Evolutionary conservation across 2,113 vertebrate genomes (phyloP).

Genomic region (Brachyhypopomus gauderio): DNA sequence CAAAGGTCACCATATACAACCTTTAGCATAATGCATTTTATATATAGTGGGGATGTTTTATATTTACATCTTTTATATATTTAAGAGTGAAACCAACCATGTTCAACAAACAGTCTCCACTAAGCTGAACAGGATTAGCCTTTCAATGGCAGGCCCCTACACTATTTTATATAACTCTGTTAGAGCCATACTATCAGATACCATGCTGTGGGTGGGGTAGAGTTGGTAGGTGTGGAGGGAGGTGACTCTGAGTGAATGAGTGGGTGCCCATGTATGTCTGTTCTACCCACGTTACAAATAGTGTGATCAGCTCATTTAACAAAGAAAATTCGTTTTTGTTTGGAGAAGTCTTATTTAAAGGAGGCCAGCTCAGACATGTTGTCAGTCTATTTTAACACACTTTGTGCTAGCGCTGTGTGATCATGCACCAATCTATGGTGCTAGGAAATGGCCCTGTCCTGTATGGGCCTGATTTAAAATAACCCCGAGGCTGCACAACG

Average conservation of each 20-base stretch:
- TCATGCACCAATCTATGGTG: background rate
- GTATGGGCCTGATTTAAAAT: background rate
- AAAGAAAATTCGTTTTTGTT: slow-evolving; percentile 34
- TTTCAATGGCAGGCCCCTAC: slow-evolving; percentile 47
- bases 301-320: slow-evolving; percentile 28
- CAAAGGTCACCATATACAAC: slow-evolving; percentile 21
- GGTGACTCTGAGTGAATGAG: background rate
- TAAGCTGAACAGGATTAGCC: slow-evolving; percentile 41
- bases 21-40: slow-evolving; percentile 32
- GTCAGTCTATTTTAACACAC: background rate
- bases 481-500: background rate
- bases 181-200: slow-evolving; percentile 45
- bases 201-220: slow-evolving; percentile 4
- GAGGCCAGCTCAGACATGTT: background rate
- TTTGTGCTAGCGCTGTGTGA: background rate
- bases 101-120: slow-evolving; percentile 43
- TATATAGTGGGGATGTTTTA: slow-evolving; percentile 26
- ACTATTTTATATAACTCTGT: slow-evolving; percentile 47
- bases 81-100: too few relatives aligned
- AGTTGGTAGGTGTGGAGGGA: background rate
- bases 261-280: background rate
- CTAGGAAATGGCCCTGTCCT: background rate
- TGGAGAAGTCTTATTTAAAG: background rate
- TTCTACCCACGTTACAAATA: slow-evolving; percentile 15
- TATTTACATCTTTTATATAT: too few relatives aligned